Evolutionary conservation across 2,113 vertebrate species (phyloP).

Genomic region (Labeo catla): DNA sequence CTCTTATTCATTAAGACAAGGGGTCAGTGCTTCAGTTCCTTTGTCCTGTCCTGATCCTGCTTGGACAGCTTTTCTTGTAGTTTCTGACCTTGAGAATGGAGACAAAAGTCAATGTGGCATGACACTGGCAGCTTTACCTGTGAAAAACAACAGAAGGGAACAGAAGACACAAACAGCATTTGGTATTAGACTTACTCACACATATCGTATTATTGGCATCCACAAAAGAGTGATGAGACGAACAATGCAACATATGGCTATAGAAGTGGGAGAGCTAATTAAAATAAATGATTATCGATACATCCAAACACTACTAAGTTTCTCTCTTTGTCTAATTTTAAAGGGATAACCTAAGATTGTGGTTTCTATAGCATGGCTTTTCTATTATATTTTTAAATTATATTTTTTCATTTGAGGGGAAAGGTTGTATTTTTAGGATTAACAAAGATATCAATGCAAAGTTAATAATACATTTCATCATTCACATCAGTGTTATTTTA

Average conservation of each 20-base stretch:
- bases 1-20: slow-evolving; percentile 80
- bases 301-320: neutral
- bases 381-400: neutral
- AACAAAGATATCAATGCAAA: neutral
- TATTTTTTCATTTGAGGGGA: too few relatives aligned
- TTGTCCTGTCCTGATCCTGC: slow-evolving; percentile 62
- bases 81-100: slow-evolving; percentile 69
- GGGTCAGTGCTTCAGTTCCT: slow-evolving; percentile 72
- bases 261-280: neutral
- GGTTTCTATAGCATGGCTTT: neutral
- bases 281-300: neutral
- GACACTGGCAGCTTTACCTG: slow-evolving; percentile 27
- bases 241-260: neutral
- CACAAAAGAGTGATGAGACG: neutral
- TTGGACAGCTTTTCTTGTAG: slow-evolving; percentile 60
- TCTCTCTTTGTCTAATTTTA: neutral
- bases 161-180: neutral
- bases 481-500: neutral
- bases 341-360: neutral
- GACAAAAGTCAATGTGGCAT: slow-evolving; percentile 64
- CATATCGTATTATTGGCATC: neutral
- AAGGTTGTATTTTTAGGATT: too few relatives aligned
- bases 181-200: neutral
- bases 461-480: neutral
- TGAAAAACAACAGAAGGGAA: slow-evolving; percentile 17